A percentile compares a stretch with the other conserved stretches of the same genome.
Conservation (phyloP, 2,888 invertebrate genomes). For the Drosophila barbarae region DNA sequence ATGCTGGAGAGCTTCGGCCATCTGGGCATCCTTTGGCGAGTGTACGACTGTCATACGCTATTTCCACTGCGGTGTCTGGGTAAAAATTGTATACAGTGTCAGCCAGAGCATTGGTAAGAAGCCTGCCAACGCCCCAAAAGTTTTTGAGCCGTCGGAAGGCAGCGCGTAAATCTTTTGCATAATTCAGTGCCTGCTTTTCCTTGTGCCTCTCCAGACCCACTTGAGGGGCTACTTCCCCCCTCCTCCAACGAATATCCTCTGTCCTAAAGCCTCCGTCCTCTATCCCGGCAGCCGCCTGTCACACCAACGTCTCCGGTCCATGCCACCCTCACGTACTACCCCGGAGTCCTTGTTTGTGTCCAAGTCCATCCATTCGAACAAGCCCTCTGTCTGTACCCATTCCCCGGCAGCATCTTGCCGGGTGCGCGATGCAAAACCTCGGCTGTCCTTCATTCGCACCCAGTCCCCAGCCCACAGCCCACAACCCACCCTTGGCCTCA, state of each 20-base stretch:
- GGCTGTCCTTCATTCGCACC: conserved; percentile 68
- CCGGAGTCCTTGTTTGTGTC: conserved; percentile 41
- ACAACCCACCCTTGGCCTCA: conserved; percentile 63
- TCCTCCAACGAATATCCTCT: conserved; percentile 2
- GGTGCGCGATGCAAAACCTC: conserved; percentile 53
- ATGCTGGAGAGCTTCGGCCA: conserved; percentile 18
- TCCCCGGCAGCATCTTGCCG: conserved; percentile 36
- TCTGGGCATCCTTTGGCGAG: conserved; percentile 26
- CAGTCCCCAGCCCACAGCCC: conserved; percentile 38
- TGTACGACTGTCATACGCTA: conserved; percentile 66
- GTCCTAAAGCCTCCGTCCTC: conserved; percentile 17
- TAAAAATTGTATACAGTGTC: conserved; percentile 58
- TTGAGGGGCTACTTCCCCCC: conserved; percentile 62
- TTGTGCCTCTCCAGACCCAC: conserved; percentile 41
- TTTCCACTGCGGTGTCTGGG: conserved; percentile 33
- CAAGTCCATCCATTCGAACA: conserved; percentile 56
- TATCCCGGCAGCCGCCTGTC: conserved; percentile 57
- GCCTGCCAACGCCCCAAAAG: conserved; percentile 58
- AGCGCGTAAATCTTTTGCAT: conserved; percentile 76
- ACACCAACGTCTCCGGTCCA: conserved; percentile 58
- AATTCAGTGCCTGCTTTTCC: conserved; percentile 68
- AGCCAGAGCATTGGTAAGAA: conserved; percentile 19
- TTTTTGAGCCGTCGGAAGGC: conserved; percentile 45
- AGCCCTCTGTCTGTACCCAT: conserved; percentile 61
- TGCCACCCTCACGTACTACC: conserved; percentile 37